Conservation (phyloP, 2,888 invertebrate genomes). For the Synanthedon tipuliformis region DNA sequence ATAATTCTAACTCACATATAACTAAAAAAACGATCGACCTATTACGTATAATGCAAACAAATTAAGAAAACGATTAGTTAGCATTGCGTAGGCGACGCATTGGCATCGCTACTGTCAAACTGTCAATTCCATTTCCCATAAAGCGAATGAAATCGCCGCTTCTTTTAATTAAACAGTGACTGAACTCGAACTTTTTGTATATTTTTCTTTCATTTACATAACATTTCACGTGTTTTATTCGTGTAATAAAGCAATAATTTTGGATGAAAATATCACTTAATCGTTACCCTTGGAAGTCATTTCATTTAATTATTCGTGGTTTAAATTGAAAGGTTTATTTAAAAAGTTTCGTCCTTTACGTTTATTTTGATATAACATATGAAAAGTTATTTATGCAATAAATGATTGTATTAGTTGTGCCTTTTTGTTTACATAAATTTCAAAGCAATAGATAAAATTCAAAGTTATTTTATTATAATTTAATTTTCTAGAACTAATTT, state of each 20-base stretch:
- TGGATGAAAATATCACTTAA: slow-evolving; percentile 31
- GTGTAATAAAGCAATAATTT: slow-evolving; percentile 45
- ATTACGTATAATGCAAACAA: slow-evolving; percentile 1
- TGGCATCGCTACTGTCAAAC: slow-evolving; percentile 18
- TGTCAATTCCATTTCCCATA: slow-evolving; percentile 18
- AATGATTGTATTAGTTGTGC: no score
- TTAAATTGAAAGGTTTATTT: no score
- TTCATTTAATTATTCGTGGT: slow-evolving; percentile 2
- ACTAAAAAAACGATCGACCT: not conserved
- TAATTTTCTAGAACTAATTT: no score
- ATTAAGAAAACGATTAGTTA: slow-evolving; percentile 5
- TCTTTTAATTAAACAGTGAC: slow-evolving; percentile 26
- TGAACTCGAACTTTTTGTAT: not conserved
- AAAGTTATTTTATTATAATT: no score
- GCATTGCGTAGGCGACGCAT: slow-evolving; percentile 3
- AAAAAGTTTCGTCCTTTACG: no score
- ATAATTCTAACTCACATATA: not conserved
- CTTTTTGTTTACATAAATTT: no score
- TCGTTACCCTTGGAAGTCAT: slow-evolving; percentile 10
- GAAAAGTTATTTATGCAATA: no score
- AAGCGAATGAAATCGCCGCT: slow-evolving; percentile 20
- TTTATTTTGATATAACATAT: no score
- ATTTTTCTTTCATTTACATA: not conserved
- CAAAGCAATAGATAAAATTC: no score
- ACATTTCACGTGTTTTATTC: slow-evolving; percentile 26